phyloP scores from a whole-genome alignment of 2,797 vertebrate genomes.

The Sarcophilus harrisii region DNA sequence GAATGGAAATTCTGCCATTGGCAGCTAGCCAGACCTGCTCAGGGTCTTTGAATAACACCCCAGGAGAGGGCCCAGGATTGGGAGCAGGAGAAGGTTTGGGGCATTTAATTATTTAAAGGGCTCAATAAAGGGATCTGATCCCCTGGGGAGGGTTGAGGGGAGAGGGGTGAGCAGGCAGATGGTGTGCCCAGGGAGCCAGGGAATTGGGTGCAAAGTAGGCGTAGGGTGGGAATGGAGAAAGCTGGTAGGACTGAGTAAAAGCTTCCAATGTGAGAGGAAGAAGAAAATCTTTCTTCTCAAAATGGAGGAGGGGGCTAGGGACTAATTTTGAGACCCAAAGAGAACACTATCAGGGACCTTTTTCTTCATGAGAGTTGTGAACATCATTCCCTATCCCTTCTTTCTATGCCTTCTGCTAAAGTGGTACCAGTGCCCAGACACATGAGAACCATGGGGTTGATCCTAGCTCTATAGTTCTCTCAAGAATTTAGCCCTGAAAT shows the following conservation, averaged over 20 bases:
- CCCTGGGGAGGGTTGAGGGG: conserved; percentile 26
- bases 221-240: neutral
- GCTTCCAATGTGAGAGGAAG: neutral
- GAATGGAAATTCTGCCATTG: conserved; percentile 57
- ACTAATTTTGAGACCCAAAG: neutral
- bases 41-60: conserved; percentile 68
- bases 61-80: conserved; percentile 59
- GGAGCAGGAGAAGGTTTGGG: conserved; percentile 55
- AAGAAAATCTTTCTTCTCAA: neutral
- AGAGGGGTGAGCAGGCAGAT: conserved; percentile 64
- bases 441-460: neutral
- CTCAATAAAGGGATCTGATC: conserved; percentile 67
- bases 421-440: neutral
- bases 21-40: conserved; percentile 64
- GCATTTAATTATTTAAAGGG: conserved; percentile 80
- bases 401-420: neutral
- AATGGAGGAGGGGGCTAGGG: neutral
- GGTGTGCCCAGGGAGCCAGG: conserved; percentile 53
- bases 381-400: neutral
- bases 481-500: neutral
- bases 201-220: conserved; percentile 1
- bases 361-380: neutral
- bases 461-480: neutral
- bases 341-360: neutral
- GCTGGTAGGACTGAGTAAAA: neutral